Percentiles rank a stretch among this genome's conserved stretches.
phyloP scores from a whole-genome alignment of 37 sponge, comb jelly and placozoan genomes.

The Chondrosia reniformis region DNA sequence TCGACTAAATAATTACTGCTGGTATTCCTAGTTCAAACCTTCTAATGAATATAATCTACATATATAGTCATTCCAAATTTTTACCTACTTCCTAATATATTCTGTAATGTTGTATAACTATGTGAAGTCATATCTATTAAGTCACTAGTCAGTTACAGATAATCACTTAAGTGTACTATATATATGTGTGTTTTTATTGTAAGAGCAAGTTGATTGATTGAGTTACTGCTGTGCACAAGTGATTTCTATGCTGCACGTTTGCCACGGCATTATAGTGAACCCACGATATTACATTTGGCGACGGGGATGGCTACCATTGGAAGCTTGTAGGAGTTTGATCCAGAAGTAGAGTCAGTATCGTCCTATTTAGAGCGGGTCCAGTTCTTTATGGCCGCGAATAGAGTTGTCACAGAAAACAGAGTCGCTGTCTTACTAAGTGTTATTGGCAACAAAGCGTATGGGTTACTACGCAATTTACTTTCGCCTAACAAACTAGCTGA shows the following conservation, averaged over 20 bases:
- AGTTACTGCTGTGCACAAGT: background rate
- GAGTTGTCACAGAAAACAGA: background rate
- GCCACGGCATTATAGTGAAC: background rate
- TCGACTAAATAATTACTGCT: too few species aligned
- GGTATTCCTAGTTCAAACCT: too few species aligned
- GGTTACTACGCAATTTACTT: background rate
- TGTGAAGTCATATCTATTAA: too few species aligned
- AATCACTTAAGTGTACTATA: background rate
- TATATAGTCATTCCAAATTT: too few species aligned
- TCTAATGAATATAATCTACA: too few species aligned
- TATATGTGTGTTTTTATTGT: background rate
- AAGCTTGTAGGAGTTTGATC: background rate
- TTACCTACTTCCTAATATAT: too few species aligned
- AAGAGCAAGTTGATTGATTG: background rate
- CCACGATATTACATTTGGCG: conserved; percentile 10
- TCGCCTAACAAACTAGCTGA: background rate
- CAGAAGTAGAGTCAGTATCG: background rate
- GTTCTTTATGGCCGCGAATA: background rate
- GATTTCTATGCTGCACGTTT: background rate
- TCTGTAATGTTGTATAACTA: too few species aligned
- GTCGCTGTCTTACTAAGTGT: conserved; percentile 1
- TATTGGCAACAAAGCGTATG: background rate
- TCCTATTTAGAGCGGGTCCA: background rate
- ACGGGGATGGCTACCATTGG: conserved; percentile 5
- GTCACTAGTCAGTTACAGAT: background rate